Percentiles rank a stretch among this genome's conserved stretches.
phyloP scores from a whole-genome alignment of 2,888 invertebrate genomes.

The Ormyrus rosae region DNA sequence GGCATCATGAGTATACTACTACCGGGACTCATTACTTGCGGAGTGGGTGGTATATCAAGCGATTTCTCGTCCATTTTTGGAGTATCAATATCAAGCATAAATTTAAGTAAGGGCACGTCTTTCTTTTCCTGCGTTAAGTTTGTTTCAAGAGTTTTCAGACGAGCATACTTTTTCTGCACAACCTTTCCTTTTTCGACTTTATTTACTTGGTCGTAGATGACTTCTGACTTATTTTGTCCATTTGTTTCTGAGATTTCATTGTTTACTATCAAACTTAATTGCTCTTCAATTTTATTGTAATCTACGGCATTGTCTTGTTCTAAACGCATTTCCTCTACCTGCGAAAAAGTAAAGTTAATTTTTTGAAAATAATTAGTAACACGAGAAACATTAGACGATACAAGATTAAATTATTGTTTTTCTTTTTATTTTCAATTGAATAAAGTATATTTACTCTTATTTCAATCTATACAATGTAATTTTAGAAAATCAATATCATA shows the following conservation, averaged over 20 bases:
- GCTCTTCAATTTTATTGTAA: constrained; percentile 28
- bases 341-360: too few relatives aligned
- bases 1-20: constrained; percentile 16
- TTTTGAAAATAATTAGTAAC: too few relatives aligned
- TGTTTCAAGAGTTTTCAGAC: constrained; percentile 44
- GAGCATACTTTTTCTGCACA: constrained; percentile 51
- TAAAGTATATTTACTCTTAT: too few relatives aligned
- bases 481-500: too few relatives aligned
- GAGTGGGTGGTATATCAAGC: constrained; percentile 37
- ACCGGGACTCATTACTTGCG: constrained; percentile 37
- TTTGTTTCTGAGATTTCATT: not conserved
- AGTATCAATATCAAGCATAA: not conserved
- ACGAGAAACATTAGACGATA: too few relatives aligned
- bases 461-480: too few relatives aligned
- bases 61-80: constrained; percentile 24
- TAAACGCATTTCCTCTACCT: not conserved
- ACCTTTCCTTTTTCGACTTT: constrained; percentile 43
- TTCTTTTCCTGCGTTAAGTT: constrained; percentile 8
- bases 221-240: not conserved
- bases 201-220: constrained; percentile 46
- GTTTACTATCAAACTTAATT: constrained; percentile 27
- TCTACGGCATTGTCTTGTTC: not conserved
- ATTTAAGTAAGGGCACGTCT: not conserved
- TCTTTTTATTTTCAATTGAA: too few relatives aligned
- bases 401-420: too few relatives aligned